Evolutionary conservation across 2,797 vertebrate species (phyloP), one percentile per base, ranked within the genome.

Genomic region (Premnoplex brunnescens): DNA sequence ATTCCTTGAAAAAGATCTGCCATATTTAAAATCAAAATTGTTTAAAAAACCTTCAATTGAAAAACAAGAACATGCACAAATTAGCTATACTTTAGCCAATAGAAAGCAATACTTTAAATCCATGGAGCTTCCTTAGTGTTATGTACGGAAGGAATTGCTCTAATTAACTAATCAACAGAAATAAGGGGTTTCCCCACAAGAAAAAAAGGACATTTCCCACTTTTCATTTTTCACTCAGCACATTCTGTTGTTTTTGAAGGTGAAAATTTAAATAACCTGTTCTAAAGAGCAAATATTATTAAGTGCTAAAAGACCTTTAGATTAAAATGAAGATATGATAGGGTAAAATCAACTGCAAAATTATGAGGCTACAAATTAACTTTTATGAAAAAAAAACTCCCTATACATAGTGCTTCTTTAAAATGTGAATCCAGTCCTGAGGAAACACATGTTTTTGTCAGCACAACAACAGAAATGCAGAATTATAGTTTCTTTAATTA

Each of bases 41-140:
- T 64, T 72, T 2, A 22, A n/a, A 81, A 80, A 17, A 0, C 2
- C 2, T 34, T 62, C 10, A 36, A 2, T 1, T 58, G 27, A 58
- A 21, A 62, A 88, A 62, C 3, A 34, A 54, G 6, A 27, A 23
- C 2, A 7, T 56, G 2, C 4, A 52, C 34, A 39, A 83, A 48
- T 20, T n/a, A 68, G 10, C 6, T 73, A 7, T 19, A 22, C 5
- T 43, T 76, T n/a, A 60, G 17, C 5, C 21, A 55, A 39, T 5
- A 43, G 16, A 76, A 83, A 79, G 0, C 5, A 18, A 3, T 85
- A 9, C 26, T 55, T 63, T 23, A 72, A 72, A 51, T n/a, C n/a
- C 15, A 8, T 24, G 22, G 12, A 43, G 2, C 1, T 68, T 83
- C n/a, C 22, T 64, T 19, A 28, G 3, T 44, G 15, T 60, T 51